A percentile compares a stretch with the other conserved stretches of the same genome.
These are phyloP conservation scores for Ptilodon capucinus DNA, from an alignment of 2,888 invertebrate genomes.

Conservation along the genomic window DNA sequence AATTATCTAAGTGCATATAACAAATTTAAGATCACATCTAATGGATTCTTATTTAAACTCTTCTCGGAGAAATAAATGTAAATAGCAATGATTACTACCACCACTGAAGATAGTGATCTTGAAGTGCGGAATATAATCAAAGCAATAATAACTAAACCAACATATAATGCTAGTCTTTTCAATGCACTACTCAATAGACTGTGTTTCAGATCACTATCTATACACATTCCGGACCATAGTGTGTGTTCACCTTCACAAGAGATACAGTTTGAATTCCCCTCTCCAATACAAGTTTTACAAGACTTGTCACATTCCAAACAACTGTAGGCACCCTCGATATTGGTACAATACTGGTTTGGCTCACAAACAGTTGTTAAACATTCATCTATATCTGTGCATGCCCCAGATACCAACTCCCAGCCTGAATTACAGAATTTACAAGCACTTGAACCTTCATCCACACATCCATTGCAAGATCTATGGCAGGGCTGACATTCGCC, in stretches of 20 bases:
- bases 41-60: conserved; percentile 34
- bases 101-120: conserved; percentile 44
- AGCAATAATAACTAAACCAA: conserved; percentile 50
- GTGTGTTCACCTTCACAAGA: conserved; percentile 83
- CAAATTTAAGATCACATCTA: conserved; percentile 38
- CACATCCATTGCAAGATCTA: conserved; percentile 89
- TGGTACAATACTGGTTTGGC: conserved; percentile 91
- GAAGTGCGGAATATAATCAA: conserved; percentile 46
- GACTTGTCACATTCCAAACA: conserved; percentile 92
- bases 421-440: conserved; percentile 84
- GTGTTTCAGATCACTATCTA: conserved; percentile 47
- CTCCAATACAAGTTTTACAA: conserved; percentile 91
- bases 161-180: conserved; percentile 49
- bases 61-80: conserved; percentile 58
- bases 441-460: conserved; percentile 85
- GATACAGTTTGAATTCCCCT: conserved; percentile 93
- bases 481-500: conserved; percentile 89
- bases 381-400: conserved; percentile 93
- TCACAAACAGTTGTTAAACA: conserved; percentile 84
- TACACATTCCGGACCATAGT: conserved; percentile 61
- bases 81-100: conserved; percentile 45
- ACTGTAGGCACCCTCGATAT: conserved; percentile 90
- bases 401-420: conserved; percentile 87
- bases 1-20: conserved; percentile 2
- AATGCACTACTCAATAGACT: conserved; percentile 44